A percentile compares a stretch with the other conserved stretches of the same genome.
Conservation (phyloP, 1,140 invertebrate species). For the Drosophila kohkoa region DNA sequence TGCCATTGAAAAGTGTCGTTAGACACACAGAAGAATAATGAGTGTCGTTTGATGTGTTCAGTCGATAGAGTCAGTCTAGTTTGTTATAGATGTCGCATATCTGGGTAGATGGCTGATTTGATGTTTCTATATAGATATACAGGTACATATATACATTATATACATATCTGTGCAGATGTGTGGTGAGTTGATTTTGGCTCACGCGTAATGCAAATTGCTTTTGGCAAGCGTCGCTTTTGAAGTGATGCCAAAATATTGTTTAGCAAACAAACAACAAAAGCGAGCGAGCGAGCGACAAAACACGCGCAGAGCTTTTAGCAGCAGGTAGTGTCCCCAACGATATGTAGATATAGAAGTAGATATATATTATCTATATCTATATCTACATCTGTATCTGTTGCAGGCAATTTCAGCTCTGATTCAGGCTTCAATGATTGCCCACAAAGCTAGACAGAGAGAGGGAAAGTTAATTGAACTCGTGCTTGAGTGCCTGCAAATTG, state of each 20-base stretch:
- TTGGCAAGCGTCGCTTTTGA: constrained; percentile 78
- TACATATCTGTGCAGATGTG: not conserved
- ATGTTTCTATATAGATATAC: constrained; percentile 35
- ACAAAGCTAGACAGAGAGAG: not conserved
- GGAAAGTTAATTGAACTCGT: constrained; percentile 44
- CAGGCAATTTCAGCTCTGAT: constrained; percentile 53
- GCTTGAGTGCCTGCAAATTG: constrained; percentile 70
- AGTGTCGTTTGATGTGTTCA: not conserved
- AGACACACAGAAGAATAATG: not conserved
- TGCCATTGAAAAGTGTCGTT: not conserved
- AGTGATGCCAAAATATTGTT: constrained; percentile 79
- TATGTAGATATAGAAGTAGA: constrained; percentile 19
- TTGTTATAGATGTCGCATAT: constrained; percentile 6
- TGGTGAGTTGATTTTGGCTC: constrained; percentile 45
- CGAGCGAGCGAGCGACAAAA: constrained; percentile 49
- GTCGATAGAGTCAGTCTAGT: not conserved
- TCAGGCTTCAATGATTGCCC: constrained; percentile 5
- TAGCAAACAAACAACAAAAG: constrained; percentile 71
- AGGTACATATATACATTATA: constrained; percentile 4
- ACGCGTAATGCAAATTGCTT: constrained; percentile 71
- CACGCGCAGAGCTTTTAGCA: constrained; percentile 49
- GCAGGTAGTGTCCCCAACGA: no score
- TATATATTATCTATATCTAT: constrained; percentile 21
- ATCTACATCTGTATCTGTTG: constrained; percentile 21
- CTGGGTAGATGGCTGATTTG: constrained; percentile 55